Evolutionary conservation across 2,797 vertebrate species (phyloP), one percentile per base, ranked within the genome.

Genomic region (Xiphophorus birchmanni): DNA sequence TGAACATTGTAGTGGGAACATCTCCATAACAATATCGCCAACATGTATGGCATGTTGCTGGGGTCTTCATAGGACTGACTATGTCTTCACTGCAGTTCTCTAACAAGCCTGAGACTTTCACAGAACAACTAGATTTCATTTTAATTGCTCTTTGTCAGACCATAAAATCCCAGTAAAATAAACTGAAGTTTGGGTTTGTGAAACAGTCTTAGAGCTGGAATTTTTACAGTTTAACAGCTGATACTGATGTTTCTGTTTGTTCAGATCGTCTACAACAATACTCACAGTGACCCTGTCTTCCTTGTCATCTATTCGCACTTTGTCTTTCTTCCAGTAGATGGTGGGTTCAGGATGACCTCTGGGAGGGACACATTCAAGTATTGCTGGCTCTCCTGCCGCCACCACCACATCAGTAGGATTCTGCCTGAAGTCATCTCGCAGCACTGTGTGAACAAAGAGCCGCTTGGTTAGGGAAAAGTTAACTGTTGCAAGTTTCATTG

Each of bases 271-370:
- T 42, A 67, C 17, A 69, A 12, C 0, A 1, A 47, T 26, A 88
- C 93, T 92, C 87, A 99, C 98, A 29, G 97, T 98, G 91, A 99
- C 97, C 79, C 98, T 96, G 80, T 99, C 98, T 81, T 99, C 98
- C 74, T 94, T 97, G 91, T 99, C 98, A 50, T 99, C 97, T 32
- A 99, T 97, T 83, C 97, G 96, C 85, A 97, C 95, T 97, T 99
- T 99, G 91, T 99, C 99, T 86, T 99, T 99, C 92, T 97, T 99
- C 99, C 99, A 99, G 96, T 96, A 99, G 93, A 97, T 99, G 80
- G 97, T 99, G 75, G 99, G 99, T 85, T 99, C 99, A 0, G 99
- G 99, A 85, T 99, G 99, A 71, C 99, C 99, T 78, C 98, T 96
- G 9, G 98, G 99, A 0, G 99, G 98, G 54, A 99, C 97, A 80